Evolutionary conservation across 2,797 vertebrate species (phyloP).

Genomic region (Falco peregrinus): DNA sequence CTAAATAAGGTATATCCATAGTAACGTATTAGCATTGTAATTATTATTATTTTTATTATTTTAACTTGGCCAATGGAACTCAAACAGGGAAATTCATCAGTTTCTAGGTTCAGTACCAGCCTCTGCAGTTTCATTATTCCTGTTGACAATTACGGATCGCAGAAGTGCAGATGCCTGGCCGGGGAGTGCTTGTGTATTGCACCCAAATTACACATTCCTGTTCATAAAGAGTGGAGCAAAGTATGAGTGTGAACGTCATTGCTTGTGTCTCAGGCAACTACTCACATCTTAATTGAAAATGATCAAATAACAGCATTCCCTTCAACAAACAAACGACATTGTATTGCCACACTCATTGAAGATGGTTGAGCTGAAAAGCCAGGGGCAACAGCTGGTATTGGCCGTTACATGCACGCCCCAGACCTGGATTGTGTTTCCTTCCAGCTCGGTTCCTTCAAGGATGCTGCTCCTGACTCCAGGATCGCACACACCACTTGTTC

Average conservation of each 20-base stretch:
- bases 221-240: conserved; percentile 72
- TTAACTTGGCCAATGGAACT: conserved; percentile 10
- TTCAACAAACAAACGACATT: conserved; percentile 9
- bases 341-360: not conserved
- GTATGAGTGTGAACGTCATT: conserved; percentile 69
- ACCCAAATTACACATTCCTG: conserved; percentile 79
- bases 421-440: not conserved
- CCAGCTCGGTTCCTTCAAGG: not conserved
- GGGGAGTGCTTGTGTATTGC: conserved; percentile 75
- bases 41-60: conserved; percentile 30
- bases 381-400: not conserved
- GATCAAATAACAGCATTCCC: conserved; percentile 73
- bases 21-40: not conserved
- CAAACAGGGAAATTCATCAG: conserved; percentile 54
- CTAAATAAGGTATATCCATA: conserved; percentile 51
- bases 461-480: not conserved
- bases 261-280: conserved; percentile 76
- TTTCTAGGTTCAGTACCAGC: conserved; percentile 55
- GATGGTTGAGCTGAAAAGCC: not conserved
- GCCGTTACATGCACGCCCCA: fast-evolving
- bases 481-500: not conserved
- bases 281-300: conserved; percentile 77
- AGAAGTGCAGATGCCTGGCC: conserved; percentile 67
- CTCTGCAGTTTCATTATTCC: conserved; percentile 77
- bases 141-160: conserved; percentile 75